A percentile compares a stretch with the other conserved stretches of the same genome.
phyloP scores from a whole-genome alignment of 1,140 invertebrate genomes.

The Microplitis mediator region DNA sequence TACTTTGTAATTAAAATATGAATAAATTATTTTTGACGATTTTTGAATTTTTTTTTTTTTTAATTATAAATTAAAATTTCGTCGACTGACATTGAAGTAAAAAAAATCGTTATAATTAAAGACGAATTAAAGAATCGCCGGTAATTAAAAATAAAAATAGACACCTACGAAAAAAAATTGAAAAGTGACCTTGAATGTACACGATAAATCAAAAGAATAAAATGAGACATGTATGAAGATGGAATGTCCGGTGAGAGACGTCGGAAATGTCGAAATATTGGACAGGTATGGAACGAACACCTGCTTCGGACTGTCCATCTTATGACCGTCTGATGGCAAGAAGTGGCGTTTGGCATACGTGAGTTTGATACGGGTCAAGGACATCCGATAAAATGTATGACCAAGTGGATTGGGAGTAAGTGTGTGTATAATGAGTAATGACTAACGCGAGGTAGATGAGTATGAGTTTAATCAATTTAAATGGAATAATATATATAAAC shows the following conservation, averaged over 20 bases:
- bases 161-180: neutral
- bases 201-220: neutral
- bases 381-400: neutral
- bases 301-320: constrained; percentile 16
- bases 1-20: too few species aligned
- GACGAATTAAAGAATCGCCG: too few species aligned
- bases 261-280: constrained; percentile 20
- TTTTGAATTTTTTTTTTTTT: too few species aligned
- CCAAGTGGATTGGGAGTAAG: neutral
- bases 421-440: neutral
- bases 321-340: constrained; percentile 17
- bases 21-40: too few species aligned
- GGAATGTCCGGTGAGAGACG: neutral
- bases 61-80: too few species aligned
- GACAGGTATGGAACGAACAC: neutral
- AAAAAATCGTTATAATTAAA: too few species aligned
- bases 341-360: constrained; percentile 22
- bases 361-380: constrained; percentile 7
- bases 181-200: neutral
- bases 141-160: neutral
- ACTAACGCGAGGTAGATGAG: neutral
- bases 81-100: too few species aligned
- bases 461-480: neutral
- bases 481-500: too few species aligned
- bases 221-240: neutral